Evolutionary conservation across 2,797 vertebrate species (phyloP), one percentile per base, ranked within the genome.

Genomic region (Simalia tracyae): DNA sequence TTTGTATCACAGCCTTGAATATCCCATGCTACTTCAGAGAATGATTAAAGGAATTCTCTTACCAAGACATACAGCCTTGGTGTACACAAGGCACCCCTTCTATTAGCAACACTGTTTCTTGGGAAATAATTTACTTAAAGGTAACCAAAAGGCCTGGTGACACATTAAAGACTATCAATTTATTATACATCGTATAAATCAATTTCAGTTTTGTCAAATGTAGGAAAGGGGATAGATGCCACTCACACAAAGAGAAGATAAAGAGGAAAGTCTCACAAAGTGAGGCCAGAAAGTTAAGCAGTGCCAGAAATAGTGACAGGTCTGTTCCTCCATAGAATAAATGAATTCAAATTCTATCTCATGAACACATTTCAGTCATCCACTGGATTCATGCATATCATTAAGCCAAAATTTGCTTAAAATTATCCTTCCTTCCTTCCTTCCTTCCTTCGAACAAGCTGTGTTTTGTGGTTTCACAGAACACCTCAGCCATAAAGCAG

Each of bases 1-100:
- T 92, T 91, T 88, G 59, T 81, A 94, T 94, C 68, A 93, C 36
- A 92, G 91, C 66, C 24, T 94, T 91, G 91, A 92, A 11, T 92
- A 63, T 93, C 81, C 81, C 0, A 3, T 2, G 54, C 66, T 93
- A 93, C 88, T 93, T 96, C 85, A 95, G 17, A 93, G 91, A 54
- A 42, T 88, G 26, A 95, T 94, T 90, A 95, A 90, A 94, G 91
- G 90, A 84, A 12, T 12, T 81, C n/a, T 94, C 17, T 93, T 90
- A 90, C 89, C 11, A 46, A 57, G 64, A 72, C 86, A 86, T 1
- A 66, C 2, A 72, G 31, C 1, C 19, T 84, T 89, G 31, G 50
- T 31, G 17, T 8, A 76, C 26, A 88, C 86, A 87, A 90, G 89
- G 9, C 11, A 76, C n/a, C 90, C 90, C 81, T 57, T 68, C 64